Evolutionary conservation across 2,797 vertebrate species (phyloP).

Genomic region (Crypturellus tataupa): DNA sequence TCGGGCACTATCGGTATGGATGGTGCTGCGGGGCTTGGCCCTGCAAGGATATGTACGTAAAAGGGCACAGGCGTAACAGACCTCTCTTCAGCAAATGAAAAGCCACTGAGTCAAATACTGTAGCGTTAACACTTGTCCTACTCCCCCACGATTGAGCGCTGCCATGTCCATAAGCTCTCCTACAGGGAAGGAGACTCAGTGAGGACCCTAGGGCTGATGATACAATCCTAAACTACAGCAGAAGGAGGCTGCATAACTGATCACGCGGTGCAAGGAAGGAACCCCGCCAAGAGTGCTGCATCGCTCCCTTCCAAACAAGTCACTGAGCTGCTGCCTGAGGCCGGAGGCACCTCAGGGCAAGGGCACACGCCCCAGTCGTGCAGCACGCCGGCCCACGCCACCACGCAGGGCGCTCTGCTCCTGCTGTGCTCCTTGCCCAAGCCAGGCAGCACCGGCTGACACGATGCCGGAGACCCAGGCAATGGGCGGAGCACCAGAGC

Average conservation of each 20-base stretch:
- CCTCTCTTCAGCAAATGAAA: background rate
- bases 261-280: background rate
- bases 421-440: too few relatives aligned
- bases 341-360: background rate
- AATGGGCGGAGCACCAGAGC: too few relatives aligned
- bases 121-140: background rate
- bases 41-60: rapidly evolving
- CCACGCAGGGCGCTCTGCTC: background rate
- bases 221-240: background rate
- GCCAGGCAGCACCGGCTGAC: too few relatives aligned
- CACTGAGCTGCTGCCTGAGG: background rate
- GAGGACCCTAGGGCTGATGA: too few relatives aligned
- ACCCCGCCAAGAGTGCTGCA: rapidly evolving
- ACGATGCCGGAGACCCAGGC: too few relatives aligned
- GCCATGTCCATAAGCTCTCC: background rate
- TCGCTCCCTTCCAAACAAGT: background rate
- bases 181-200: background rate
- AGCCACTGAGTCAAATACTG: background rate
- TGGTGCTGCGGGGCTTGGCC: background rate
- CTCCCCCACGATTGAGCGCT: background rate
- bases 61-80: background rate
- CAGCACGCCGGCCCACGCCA: background rate
- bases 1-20: background rate
- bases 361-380: background rate
- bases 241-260: too few relatives aligned